Percentiles rank a stretch among this genome's conserved stretches.
These are phyloP conservation scores for Thymelicus sylvestris DNA, from an alignment of 2,888 invertebrate genomes.

Conservation along the genomic window DNA sequence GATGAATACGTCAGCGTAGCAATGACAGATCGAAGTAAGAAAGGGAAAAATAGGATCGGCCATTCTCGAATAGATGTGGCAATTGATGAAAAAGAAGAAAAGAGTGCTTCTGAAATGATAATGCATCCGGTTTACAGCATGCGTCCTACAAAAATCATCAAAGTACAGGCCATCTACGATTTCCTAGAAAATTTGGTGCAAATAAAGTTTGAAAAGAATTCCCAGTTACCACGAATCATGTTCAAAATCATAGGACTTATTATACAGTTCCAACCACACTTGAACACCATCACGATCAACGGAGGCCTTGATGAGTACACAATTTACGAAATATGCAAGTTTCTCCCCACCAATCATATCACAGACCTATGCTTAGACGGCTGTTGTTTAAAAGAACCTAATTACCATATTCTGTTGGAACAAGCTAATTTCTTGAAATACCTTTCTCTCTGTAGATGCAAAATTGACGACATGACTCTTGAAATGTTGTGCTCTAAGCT, in stretches of 20 bases:
- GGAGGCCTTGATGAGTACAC: slow-evolving; percentile 49
- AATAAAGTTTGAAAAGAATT: slow-evolving; percentile 55
- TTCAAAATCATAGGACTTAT: slow-evolving; percentile 57
- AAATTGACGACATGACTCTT: slow-evolving; percentile 55
- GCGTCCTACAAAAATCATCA: slow-evolving; percentile 42
- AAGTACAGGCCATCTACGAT: slow-evolving; percentile 53
- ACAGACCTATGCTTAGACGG: slow-evolving; percentile 62
- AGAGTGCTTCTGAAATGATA: slow-evolving; percentile 21
- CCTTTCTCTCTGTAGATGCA: slow-evolving; percentile 61
- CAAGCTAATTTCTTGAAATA: slow-evolving; percentile 47
- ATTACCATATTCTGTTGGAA: slow-evolving; percentile 57
- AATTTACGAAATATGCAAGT: slow-evolving; percentile 57
- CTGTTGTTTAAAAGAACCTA: slow-evolving; percentile 51
- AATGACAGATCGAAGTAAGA: slow-evolving; percentile 47
- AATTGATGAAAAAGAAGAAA: slow-evolving; percentile 41
- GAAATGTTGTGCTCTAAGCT: slow-evolving; percentile 54
- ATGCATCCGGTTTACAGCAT: slow-evolving; percentile 23
- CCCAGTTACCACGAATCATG: slow-evolving; percentile 51
- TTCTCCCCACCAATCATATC: slow-evolving; percentile 53
- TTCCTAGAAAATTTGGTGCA: slow-evolving; percentile 50
- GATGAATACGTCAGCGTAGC: slow-evolving; percentile 50
- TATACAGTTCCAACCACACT: slow-evolving; percentile 50
- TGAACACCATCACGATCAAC: slow-evolving; percentile 54
- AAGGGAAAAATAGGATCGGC: slow-evolving; percentile 43
- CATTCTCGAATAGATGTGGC: slow-evolving; percentile 42